These are phyloP conservation scores for Camponotus floridanus DNA, from an alignment of 1,140 invertebrate genomes.

Conservation along the genomic window DNA sequence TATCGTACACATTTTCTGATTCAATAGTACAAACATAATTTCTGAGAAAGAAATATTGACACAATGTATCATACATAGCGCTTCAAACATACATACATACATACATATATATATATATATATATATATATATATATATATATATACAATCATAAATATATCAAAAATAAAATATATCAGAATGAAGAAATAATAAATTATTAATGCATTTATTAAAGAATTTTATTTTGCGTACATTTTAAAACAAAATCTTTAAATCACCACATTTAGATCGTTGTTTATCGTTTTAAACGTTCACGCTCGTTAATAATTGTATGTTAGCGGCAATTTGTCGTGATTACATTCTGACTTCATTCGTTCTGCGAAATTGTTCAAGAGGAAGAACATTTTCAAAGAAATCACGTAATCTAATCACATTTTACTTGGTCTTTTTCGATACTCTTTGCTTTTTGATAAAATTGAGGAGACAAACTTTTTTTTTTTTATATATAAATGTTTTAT, in stretches of 20 bases:
- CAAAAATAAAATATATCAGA: no score
- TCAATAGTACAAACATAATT: neutral
- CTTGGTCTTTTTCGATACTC: neutral
- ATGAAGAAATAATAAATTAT: neutral
- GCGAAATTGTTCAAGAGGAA: neutral
- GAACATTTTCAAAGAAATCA: neutral
- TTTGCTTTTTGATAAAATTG: neutral
- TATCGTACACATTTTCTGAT: neutral
- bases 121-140: no score
- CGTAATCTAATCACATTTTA: neutral
- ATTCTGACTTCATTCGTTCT: neutral
- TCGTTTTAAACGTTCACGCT: conserved; percentile 23
- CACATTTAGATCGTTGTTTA: conserved; percentile 50
- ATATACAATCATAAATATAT: neutral
- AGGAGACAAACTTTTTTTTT: neutral
- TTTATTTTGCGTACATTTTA: neutral
- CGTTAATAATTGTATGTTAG: neutral
- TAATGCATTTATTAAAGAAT: neutral
- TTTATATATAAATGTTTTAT: neutral
- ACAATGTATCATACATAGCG: neutral
- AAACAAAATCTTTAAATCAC: neutral
- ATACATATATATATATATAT: no score
- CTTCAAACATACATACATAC: no score
- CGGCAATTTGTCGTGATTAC: conserved; percentile 36
- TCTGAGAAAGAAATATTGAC: neutral